Evolutionary conservation across 2,113 vertebrate species (phyloP), one percentile per base, ranked within the genome.

Genomic region (Ginglymostoma cirratum): DNA sequence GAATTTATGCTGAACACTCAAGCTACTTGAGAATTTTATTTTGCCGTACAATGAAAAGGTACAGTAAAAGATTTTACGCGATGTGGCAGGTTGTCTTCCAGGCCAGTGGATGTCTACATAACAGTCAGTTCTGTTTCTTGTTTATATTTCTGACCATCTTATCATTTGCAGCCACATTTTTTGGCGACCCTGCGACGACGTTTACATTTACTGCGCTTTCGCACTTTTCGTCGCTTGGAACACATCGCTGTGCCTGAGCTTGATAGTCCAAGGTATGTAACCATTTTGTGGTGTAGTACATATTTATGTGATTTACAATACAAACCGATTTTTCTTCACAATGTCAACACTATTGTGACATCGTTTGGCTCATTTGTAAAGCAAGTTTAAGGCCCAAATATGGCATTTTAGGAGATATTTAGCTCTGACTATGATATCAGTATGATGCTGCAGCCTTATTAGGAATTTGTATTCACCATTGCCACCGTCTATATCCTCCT

Each of bases 21-120:
- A 66, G 89, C 89, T 66, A 23, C n/a, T 66, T 93, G 89, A 93
- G 89, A 66, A 93, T 66, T 93, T 93, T 93, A 93, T 93, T 93
- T 66, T 93, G 61, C n/a, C 66, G 89, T 67, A 93, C 89, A 66
- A 66, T 93, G 61, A 42, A 67, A n/a, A 38, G 61, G 89, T 93
- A 93, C 89, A 93, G 89, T 93, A 67, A 93, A 93, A 83, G 21
- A 27, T 2, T 7, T 42, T 83, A 5, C 66, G 61, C 17, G 17
- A 66, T 93, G 89, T 66, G 5, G 19, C n/a, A 65, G 61, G 19
- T 45, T 93, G 1, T 67, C 55, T 93, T 93, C 61, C 65, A 93
- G 61, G 89, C 89, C 89, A 21, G 61, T 66, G 65, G 61, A 66
- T 66, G 89, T 42, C 19, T 38, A 34, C 89, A 93, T 38, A 93